These are phyloP conservation scores for Cryptosula pallasiana DNA, from an alignment of 2,888 invertebrate species.

Conservation along the genomic window DNA sequence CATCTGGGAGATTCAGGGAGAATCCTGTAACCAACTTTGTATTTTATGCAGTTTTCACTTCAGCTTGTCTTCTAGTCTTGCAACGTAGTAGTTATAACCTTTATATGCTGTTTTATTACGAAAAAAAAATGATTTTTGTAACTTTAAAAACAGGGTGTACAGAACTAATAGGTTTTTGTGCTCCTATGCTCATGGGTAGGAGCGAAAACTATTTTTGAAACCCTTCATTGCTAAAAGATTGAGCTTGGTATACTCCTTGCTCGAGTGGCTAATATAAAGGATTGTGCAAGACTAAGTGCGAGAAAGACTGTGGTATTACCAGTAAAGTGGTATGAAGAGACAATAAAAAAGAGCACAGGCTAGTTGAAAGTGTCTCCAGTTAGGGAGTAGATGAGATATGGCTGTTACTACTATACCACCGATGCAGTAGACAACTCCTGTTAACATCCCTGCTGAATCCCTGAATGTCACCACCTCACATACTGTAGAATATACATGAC, in stretches of 20 bases:
- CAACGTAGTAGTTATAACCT: too few relatives aligned
- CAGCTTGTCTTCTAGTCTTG: too few relatives aligned
- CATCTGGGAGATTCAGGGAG: slow-evolving; percentile 1
- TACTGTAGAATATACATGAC: background rate
- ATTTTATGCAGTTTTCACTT: too few relatives aligned
- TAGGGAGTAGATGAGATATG: background rate
- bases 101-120: too few relatives aligned
- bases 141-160: too few relatives aligned
- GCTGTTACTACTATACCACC: slow-evolving; percentile 9
- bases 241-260: too few relatives aligned
- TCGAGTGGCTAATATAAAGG: background rate
- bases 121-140: too few relatives aligned
- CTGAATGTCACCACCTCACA: background rate
- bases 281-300: background rate
- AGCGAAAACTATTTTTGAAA: too few relatives aligned
- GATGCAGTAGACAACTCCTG: background rate
- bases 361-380: slow-evolving; percentile 21
- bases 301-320: background rate
- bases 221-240: too few relatives aligned
- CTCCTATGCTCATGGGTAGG: too few relatives aligned
- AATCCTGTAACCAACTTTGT: too few relatives aligned
- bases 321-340: slow-evolving; percentile 9
- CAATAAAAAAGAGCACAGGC: slow-evolving; percentile 11
- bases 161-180: too few relatives aligned
- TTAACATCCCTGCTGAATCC: background rate